Conservation (phyloP, 2,888 invertebrate genomes). For the Melieria picta region DNA sequence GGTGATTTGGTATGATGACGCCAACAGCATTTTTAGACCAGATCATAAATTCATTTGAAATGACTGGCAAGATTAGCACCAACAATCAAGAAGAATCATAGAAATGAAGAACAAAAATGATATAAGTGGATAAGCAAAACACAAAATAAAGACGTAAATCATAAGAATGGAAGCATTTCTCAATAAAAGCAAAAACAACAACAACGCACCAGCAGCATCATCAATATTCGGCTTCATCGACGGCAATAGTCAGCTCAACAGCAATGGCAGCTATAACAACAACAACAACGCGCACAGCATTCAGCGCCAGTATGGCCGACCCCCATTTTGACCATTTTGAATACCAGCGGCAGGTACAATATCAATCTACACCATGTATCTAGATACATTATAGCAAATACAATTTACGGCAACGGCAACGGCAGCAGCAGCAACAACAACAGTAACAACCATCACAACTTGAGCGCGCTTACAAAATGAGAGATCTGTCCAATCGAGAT, state of each 20-base stretch:
- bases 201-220: neutral
- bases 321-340: conserved; percentile 16
- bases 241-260: conserved; percentile 11
- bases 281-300: neutral
- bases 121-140: too few species aligned
- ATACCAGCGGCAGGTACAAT: conserved; percentile 25
- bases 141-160: conserved; percentile 26
- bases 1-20: too few species aligned
- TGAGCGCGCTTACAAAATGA: neutral
- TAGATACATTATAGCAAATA: conserved; percentile 24
- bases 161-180: conserved; percentile 29
- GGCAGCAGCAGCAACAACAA: conserved; percentile 35
- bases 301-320: conserved; percentile 4
- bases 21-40: too few species aligned
- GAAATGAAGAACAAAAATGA: too few species aligned
- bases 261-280: neutral
- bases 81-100: too few species aligned
- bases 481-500: conserved; percentile 5
- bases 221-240: neutral
- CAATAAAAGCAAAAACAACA: conserved; percentile 10
- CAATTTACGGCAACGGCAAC: conserved; percentile 31
- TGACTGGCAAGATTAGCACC: too few species aligned
- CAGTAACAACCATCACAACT: neutral
- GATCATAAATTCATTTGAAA: too few species aligned
- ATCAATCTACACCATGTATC: conserved; percentile 31